A percentile compares a stretch with the other conserved stretches of the same genome.
Conservation (phyloP, 2,888 invertebrate genomes). For the Branchipolynoe longqiensis region DNA sequence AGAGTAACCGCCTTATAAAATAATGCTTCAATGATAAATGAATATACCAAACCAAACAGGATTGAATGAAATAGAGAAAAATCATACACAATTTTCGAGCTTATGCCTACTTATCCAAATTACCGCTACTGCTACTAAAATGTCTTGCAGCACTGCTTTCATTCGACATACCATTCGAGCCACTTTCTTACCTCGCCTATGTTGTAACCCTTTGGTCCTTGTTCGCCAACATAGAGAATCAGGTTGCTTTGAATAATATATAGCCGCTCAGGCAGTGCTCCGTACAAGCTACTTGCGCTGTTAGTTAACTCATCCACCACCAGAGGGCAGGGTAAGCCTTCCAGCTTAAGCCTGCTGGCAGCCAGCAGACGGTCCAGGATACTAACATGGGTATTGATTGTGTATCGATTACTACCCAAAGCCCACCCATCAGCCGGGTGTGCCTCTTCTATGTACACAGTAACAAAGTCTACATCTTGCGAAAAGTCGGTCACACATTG, state of each 20-base stretch:
- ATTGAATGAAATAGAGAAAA: no score
- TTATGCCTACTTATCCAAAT: no score
- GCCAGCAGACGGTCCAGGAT: constrained; percentile 68
- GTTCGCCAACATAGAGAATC: constrained; percentile 70
- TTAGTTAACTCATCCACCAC: constrained; percentile 72
- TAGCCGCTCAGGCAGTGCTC: constrained; percentile 72
- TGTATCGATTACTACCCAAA: constrained; percentile 68
- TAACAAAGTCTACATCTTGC: constrained; percentile 71
- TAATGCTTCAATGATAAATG: no score
- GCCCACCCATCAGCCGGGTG: constrained; percentile 74
- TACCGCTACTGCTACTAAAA: no score
- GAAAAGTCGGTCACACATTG: constrained; percentile 69
- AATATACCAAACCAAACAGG: no score
- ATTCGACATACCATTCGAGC: background rate
- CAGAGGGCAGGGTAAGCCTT: constrained; percentile 65
- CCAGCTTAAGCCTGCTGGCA: constrained; percentile 58
- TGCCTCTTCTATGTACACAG: constrained; percentile 75
- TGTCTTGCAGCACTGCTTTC: background rate
- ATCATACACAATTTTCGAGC: no score
- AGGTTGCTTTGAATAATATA: constrained; percentile 71
- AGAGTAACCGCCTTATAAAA: no score
- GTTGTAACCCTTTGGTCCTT: constrained; percentile 70
- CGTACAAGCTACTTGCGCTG: constrained; percentile 69
- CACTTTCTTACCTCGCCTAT: constrained; percentile 39
- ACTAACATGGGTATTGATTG: constrained; percentile 68